phyloP scores from a whole-genome alignment of 2,888 invertebrate species.

The Pandemis corylana region DNA sequence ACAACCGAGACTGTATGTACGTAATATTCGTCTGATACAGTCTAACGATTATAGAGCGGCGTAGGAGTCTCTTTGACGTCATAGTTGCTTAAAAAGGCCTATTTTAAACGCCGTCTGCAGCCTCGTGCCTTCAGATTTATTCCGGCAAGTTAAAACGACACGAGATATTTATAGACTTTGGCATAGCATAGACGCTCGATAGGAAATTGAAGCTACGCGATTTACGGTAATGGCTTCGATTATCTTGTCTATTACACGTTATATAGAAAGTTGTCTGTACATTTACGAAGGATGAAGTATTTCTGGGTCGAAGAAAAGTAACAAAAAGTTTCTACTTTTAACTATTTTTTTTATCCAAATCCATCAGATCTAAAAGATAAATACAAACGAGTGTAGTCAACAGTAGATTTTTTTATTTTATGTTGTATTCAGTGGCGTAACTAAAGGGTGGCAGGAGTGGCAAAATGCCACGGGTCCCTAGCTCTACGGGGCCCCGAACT shows the following conservation, averaged over 20 bases:
- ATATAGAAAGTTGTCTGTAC: background rate
- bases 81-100: conserved; percentile 20
- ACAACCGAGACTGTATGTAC: background rate
- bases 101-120: conserved; percentile 21
- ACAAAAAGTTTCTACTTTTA: background rate
- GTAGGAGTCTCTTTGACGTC: conserved; percentile 25
- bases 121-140: conserved; percentile 6
- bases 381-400: too few species aligned
- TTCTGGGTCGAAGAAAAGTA: background rate
- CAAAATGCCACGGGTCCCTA: too few species aligned
- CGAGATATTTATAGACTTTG: conserved; percentile 32
- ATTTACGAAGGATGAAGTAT: background rate
- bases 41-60: background rate
- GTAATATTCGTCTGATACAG: background rate
- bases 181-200: conserved; percentile 19
- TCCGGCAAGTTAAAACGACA: conserved; percentile 29
- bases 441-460: too few species aligned
- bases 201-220: conserved; percentile 21
- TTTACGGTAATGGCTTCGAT: conserved; percentile 32
- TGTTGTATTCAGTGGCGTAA: too few species aligned
- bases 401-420: too few species aligned
- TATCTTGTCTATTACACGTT: background rate
- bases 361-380: too few species aligned
- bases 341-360: too few species aligned
- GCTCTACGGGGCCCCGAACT: too few species aligned